Evolutionary conservation across 2,113 vertebrate genomes (phyloP), one percentile per base, ranked within the genome.

Genomic region (Scortum barcoo): DNA sequence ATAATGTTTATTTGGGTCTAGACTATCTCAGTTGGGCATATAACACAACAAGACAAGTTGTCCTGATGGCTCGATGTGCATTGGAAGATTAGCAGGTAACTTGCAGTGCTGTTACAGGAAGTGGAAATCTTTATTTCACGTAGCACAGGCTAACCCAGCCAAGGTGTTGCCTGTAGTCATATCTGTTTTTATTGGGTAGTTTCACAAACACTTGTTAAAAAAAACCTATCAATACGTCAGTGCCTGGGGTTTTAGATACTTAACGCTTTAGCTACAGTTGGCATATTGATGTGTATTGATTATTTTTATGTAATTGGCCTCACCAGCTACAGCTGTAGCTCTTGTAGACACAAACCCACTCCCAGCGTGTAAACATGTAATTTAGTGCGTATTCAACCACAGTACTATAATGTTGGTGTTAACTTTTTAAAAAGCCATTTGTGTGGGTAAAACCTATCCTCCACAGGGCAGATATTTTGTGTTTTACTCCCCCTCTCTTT

Each of bases 391-490:
- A 71, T 38, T 62, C 46, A 58, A 62, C 33, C 63, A 50, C 33
- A 50, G 50, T 2, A 48, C 10, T 61, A 2, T 53, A 65, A 56
- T 36, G 42, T 50, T 40, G 30, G n/a, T 3, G 44, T 48, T 74
- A 63, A 33, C 36, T 33, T 61, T 62, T 48, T n/a, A n/a, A n/a
- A n/a, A 72, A 76, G 63, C 46, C 36, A 68, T 75, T 36, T 76
- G 46, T 73, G 46, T 74, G 42, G 51, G 38, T 56, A 78, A 86
- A 72, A 57, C 75, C 54, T 63, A 20, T 40, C 44, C 46, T 56
- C 44, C 16, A 20, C 72, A 83, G 76, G 76, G 36, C 42, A 76
- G 30, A 60, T 57, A 66, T 72, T 61, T 40, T 33, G n/a, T 53
- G 26, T 71, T 65, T 73, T 40, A 50, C 17, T 30, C 62, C 46